Conservation (phyloP, 2,113 vertebrate genomes). For the Asarcornis scutulata region DNA sequence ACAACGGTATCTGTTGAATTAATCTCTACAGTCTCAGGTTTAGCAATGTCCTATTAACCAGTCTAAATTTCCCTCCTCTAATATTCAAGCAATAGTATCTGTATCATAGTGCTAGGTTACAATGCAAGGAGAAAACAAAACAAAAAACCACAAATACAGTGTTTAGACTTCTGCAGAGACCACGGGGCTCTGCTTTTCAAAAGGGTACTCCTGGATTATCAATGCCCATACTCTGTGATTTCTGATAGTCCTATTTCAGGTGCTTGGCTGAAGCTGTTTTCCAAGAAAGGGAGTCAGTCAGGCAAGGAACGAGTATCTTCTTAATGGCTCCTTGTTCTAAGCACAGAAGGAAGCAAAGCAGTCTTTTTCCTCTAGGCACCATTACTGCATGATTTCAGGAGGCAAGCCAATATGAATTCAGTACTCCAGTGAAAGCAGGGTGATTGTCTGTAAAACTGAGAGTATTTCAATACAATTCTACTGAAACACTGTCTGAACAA, state of each 20-base stretch:
- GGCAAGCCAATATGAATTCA: neutral
- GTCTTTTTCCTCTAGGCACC: neutral
- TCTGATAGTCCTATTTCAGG: neutral
- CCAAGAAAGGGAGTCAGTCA: neutral
- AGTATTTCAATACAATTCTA: neutral
- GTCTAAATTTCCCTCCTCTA: neutral
- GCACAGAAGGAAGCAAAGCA: neutral
- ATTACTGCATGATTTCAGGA: neutral
- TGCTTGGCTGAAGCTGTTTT: neutral
- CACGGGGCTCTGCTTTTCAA: neutral
- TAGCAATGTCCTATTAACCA: neutral
- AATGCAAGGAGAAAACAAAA: neutral
- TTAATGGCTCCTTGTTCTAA: neutral
- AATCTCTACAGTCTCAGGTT: neutral
- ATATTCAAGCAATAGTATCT: neutral
- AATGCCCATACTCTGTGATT: neutral
- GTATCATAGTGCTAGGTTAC: accelerated
- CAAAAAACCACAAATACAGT: neutral
- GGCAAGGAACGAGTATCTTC: neutral
- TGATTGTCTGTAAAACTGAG: neutral
- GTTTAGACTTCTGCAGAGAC: neutral
- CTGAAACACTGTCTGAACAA: neutral
- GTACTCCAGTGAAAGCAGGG: neutral
- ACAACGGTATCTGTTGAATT: neutral
- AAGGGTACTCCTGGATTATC: neutral